Evolutionary conservation across 1,140 invertebrate species (phyloP), one percentile per base, ranked within the genome.

Genomic region (Ctenoplectra terminalis): DNA sequence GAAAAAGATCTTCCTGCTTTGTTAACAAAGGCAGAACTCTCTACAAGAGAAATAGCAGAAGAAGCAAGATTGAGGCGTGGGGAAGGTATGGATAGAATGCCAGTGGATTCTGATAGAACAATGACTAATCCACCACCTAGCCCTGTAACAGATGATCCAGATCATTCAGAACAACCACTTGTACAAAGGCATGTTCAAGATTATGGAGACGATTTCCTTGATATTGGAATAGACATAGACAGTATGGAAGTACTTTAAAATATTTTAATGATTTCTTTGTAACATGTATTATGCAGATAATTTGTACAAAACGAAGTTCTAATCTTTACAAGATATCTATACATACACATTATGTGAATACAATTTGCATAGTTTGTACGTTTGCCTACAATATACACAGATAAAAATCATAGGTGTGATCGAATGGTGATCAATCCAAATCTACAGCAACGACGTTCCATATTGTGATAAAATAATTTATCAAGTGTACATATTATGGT

Each of bases 81-180:
- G 8, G 92, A 93, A 83, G 92, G 91, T 8, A 95, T 92, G 94
- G 95, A 94, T 58, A 91, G 91, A 82, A 92, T 92, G 69, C 87
- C 90, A 13, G 75, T 93, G n/a, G 92, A 92, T 87, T 94, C 94
- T 52, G 94, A 94, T 83, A 86, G 88, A 56, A 93, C 94, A 56
- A 95, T 96, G 50, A 96, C 95, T 7, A 97, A 97, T 93, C 96
- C 96, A 34, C 96, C 96, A 20, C 96, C 96, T 17, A 97, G 96
- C 48, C 96, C 96, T 7, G 96, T 96, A 50, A 97, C 96, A 0
- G 96, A 96, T 91, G 95, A 95, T 79, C 95, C 96, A 34, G 96
- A 97, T 87, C 95, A 96, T 89, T 95, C 96, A 72, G 95, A 96
- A 74, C 96, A 96, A 86, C 94, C 94, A 17, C 93, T 94, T 81